Conservation (phyloP, 2,888 invertebrate genomes). For the Heliconius ismenius region DNA sequence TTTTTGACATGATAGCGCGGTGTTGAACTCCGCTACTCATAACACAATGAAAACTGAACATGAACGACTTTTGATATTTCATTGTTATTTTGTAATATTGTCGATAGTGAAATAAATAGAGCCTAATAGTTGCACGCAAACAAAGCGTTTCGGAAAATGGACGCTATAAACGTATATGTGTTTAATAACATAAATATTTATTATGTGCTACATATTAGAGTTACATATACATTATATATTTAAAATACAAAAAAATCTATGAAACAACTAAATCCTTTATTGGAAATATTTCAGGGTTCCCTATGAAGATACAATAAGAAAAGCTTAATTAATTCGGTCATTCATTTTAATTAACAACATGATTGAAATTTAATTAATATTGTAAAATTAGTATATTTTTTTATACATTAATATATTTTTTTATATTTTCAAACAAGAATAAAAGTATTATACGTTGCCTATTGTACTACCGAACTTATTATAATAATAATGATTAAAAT, state of each 20-base stretch:
- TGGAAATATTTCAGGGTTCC: not conserved
- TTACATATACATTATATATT: not conserved
- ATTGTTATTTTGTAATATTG: conserved; percentile 17
- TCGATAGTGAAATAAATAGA: conserved; percentile 13
- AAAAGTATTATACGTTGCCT: no score
- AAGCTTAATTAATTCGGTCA: not conserved
- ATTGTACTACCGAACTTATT: no score
- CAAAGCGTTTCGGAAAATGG: not conserved
- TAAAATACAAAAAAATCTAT: not conserved
- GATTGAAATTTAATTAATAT: not conserved
- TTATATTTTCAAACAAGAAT: not conserved
- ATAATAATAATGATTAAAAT: no score
- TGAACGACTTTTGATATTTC: conserved; percentile 22
- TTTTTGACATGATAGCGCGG: not conserved
- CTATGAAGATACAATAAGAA: not conserved
- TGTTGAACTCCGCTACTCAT: not conserved
- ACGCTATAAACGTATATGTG: conserved; percentile 11
- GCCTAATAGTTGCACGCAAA: conserved; percentile 5
- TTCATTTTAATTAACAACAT: not conserved
- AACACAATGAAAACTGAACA: conserved; percentile 7
- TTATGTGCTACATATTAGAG: conserved; percentile 23
- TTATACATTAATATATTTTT: not conserved
- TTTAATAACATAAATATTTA: conserved; percentile 22
- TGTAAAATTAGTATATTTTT: not conserved
- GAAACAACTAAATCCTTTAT: not conserved